These are phyloP conservation scores for Chiloscyllium punctatum DNA, from an alignment of 2,797 vertebrate species.

Conservation along the genomic window DNA sequence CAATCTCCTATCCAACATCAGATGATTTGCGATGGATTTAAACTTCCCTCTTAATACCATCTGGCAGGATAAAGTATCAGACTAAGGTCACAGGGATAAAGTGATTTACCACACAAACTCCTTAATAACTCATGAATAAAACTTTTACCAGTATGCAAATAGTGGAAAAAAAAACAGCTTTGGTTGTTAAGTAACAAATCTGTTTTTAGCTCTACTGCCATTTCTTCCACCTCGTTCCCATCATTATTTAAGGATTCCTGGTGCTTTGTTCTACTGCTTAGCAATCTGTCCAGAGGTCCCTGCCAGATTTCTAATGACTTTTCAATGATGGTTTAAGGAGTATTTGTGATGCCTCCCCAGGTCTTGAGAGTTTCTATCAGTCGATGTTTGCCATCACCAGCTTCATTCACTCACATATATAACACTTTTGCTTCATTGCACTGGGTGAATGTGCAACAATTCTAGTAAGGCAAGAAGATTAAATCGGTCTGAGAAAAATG, in stretches of 20 bases:
- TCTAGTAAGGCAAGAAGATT: constrained; percentile 48
- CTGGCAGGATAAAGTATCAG: constrained; percentile 68
- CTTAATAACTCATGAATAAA: constrained; percentile 84
- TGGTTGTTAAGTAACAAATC: constrained; percentile 52
- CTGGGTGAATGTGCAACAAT: constrained; percentile 46
- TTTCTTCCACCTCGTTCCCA: constrained; percentile 67
- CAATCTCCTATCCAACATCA: background rate
- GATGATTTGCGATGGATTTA: constrained; percentile 47
- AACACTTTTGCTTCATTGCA: constrained; percentile 50
- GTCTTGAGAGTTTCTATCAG: constrained; percentile 44
- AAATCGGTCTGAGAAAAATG: constrained; percentile 36
- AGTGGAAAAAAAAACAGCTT: background rate
- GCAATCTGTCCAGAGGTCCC: constrained; percentile 69
- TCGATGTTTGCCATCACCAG: constrained; percentile 46
- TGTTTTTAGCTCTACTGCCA: constrained; percentile 38
- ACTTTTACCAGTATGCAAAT: constrained; percentile 48
- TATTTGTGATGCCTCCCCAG: constrained; percentile 48
- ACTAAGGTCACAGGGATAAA: constrained; percentile 61
- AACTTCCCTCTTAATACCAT: constrained; percentile 66
- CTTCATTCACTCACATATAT: constrained; percentile 46
- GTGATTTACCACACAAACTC: constrained; percentile 64
- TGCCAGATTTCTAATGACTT: constrained; percentile 75
- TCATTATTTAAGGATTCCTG: constrained; percentile 43
- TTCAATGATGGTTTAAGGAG: constrained; percentile 67
- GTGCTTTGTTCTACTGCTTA: constrained; percentile 56